Base-by-base conservation (phyloP, 2,888 invertebrate genomes). In the Xylota sylvarum region DNA sequence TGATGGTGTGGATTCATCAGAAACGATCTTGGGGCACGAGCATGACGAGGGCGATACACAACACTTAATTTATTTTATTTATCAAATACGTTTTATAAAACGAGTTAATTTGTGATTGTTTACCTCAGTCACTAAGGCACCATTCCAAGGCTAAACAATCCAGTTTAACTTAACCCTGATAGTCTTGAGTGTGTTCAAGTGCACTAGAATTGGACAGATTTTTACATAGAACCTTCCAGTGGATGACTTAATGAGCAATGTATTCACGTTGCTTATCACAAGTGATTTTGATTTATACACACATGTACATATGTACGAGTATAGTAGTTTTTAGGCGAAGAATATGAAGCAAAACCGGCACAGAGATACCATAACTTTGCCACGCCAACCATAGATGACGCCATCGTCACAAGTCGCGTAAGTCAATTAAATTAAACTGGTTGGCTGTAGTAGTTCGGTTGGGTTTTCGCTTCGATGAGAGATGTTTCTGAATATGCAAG, bases 401-500 rank as follows among this genome's bases (percentile, higher is more conserved):
- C 82, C 81, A 82, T 78, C 74, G 58, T 58, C 84, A 78, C 78
- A 78, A 78, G 85, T 85, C 77, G 76, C 81, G 43, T 62, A 78
- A 86, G 82, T 86, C 73, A 86, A 86, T 82, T 86, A 72, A 78
- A 82, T 78, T 82, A 77, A 86, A 86, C 77, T 86, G 77, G 82
- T 82, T 73, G 67, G 37, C 32, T 48, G 40, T 56, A 37, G 55
- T 56, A 19, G 37, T 46, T 50, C 43, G 30, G 43, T 37, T 32
- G 52, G 30, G 30, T 37, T 35, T 17, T 69, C 52, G 43, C 19
- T 27, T 37, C 52, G 81, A 67, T 70, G 85, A 81, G 85, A 85
- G 76, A 76, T 72, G 72, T 81, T 65, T 76, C 67, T 77, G 76
- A 85, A 72, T 72, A 76, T 67, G 85, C 85, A 85, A 85, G 85